These are phyloP conservation scores for Peromyscus aztecus DNA, from an alignment of 2,797 vertebrate species.

Conservation along the genomic window DNA sequence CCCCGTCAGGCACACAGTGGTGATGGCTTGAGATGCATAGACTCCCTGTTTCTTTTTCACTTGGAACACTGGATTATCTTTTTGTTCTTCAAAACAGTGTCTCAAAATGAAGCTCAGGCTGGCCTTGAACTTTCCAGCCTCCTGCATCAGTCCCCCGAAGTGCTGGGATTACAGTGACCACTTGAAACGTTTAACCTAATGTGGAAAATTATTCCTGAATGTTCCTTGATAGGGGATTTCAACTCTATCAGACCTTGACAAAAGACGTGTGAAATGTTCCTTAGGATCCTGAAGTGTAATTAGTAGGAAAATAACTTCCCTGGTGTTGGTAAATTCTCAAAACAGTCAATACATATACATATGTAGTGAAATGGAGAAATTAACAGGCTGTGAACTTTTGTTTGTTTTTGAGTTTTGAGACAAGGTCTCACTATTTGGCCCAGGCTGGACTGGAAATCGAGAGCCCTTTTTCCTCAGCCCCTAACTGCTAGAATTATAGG, in stretches of 20 bases:
- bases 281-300: not conserved
- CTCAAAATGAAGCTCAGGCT: not conserved
- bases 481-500: not conserved
- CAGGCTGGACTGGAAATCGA: not conserved
- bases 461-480: not conserved
- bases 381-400: not conserved
- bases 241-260: not conserved
- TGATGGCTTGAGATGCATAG: not conserved
- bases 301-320: not conserved
- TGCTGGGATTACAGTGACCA: not conserved
- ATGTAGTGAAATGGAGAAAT: slow-evolving; percentile 31
- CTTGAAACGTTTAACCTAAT: not conserved
- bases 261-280: not conserved
- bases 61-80: not conserved
- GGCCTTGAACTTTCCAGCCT: not conserved
- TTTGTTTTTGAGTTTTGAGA: not conserved
- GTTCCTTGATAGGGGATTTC: not conserved
- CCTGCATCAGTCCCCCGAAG: no score
- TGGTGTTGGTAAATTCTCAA: not conserved
- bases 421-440: not conserved
- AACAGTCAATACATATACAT: not conserved
- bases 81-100: not conserved
- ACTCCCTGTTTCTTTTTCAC: not conserved
- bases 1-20: not conserved
- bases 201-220: not conserved